Conservation (phyloP, 2,888 invertebrate species). For the Dione vanillae region DNA sequence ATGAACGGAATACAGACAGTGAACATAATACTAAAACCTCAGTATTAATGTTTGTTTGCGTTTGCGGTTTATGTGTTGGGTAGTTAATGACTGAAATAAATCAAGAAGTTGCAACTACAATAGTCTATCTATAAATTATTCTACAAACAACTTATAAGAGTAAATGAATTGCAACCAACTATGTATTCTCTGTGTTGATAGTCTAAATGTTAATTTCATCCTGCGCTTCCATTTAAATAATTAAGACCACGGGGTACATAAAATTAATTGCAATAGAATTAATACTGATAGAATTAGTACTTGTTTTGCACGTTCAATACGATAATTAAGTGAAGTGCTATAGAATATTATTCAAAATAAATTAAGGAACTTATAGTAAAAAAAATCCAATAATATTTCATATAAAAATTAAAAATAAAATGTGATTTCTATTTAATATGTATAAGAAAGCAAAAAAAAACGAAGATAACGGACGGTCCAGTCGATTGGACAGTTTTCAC, state of each 20-base stretch:
- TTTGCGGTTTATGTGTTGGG: constrained; percentile 36
- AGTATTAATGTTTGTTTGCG: constrained; percentile 37
- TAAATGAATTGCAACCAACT: constrained; percentile 36
- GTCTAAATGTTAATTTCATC: constrained; percentile 45
- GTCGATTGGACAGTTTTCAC: constrained; percentile 61
- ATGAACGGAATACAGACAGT: constrained; percentile 37
- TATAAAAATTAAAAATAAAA: too few species aligned
- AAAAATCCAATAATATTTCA: too few species aligned
- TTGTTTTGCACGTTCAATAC: too few species aligned
- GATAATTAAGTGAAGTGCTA: too few species aligned
- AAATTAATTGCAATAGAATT: constrained; percentile 21
- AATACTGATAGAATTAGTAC: background rate
- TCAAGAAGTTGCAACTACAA: constrained; percentile 26
- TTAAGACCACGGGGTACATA: constrained; percentile 33
- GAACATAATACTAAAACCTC: constrained; percentile 39
- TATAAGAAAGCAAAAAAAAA: constrained; percentile 5
- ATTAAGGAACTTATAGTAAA: too few species aligned
- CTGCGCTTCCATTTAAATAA: constrained; percentile 43
- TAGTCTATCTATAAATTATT: constrained; percentile 27
- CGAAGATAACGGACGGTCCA: constrained; percentile 45
- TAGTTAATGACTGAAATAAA: constrained; percentile 45
- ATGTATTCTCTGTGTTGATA: constrained; percentile 35
- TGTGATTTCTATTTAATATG: background rate
- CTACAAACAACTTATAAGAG: constrained; percentile 33
- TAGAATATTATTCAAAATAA: too few species aligned